Base-by-base conservation (phyloP, 2,888 invertebrate genomes). In the Harpalus rufipes region DNA sequence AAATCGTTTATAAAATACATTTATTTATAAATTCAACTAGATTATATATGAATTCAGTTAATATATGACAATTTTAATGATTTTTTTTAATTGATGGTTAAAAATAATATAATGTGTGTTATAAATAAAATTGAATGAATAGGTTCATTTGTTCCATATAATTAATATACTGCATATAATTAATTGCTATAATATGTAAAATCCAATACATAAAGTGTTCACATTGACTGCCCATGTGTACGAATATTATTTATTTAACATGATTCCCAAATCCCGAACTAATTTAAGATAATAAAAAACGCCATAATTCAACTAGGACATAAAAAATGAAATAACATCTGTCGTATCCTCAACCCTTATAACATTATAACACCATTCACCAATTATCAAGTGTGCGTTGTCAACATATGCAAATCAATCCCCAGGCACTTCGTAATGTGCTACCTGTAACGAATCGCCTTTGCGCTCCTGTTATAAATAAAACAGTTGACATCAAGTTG, bases 381-480 rank as follows among this genome's bases (percentile, higher is more conserved):
- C 72, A 74, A 74, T 74, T 74, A 74, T 74, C 72, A 74, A 68
- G 68, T 68, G 68, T 41, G 32, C 68, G 39, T 14, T 68, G 68
- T 18, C 25, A 63, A 25, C 63, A 68, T 74, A 74, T 74, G 72
- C 72, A 74, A 74, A 74, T 74, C 7, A 41, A 16, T 12, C 1
- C 3, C 18, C 18, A 12, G 44, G n/a, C 41, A 39, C 14, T 14
- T 32, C 68, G 25, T 68, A 68, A 68, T 41, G 68, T 32, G 68
- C 68, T 56, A 44, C 82, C 59, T 41, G 25, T 76, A 68, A 68
- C 82, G 76, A 82, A 58, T 79, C 68, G 32, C 61, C 72, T 81
- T 65, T 58, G 65, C 76, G 81, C 85, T 65, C 72, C 80, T 85
- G 83, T 86, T 86, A 86, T 84, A 86, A 85, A 74, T 85, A 86